Evolutionary conservation across 2,113 vertebrate species (phyloP).

Genomic region (Indicator indicator): DNA sequence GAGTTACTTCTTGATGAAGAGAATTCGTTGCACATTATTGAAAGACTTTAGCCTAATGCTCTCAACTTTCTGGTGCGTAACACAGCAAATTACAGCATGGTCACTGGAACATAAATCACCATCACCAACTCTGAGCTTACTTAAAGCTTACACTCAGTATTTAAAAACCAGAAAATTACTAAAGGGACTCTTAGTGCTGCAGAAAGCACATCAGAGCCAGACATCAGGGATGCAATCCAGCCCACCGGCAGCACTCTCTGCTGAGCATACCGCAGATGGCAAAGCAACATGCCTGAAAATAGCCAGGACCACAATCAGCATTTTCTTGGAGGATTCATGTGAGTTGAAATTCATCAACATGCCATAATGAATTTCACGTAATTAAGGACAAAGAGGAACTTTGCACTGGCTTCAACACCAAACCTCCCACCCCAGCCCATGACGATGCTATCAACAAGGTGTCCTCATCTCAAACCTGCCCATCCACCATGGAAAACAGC

Average conservation of each 20-base stretch:
- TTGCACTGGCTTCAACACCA: neutral
- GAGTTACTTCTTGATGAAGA: neutral
- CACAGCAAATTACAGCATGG: neutral
- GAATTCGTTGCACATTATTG: neutral
- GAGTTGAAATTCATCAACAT: neutral
- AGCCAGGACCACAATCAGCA: neutral
- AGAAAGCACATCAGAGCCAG: neutral
- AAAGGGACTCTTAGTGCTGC: neutral
- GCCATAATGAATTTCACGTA: neutral
- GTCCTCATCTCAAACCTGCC: neutral
- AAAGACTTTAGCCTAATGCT: neutral
- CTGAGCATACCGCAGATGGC: neutral
- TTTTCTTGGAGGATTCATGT: neutral
- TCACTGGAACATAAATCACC: neutral
- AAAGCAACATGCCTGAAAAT: neutral
- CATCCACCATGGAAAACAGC: neutral
- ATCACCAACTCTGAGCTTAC: neutral
- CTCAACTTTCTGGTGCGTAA: conserved; percentile 24
- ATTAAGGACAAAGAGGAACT: neutral
- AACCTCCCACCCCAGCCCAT: neutral
- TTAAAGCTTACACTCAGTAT: neutral
- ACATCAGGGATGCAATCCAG: neutral
- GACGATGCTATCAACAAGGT: neutral
- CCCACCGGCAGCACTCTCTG: neutral
- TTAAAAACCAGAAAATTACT: neutral